A percentile compares a stretch with the other conserved stretches of the same genome.
These are phyloP conservation scores for Seladonia tumulorum DNA, from an alignment of 2,888 invertebrate species.

Conservation along the genomic window DNA sequence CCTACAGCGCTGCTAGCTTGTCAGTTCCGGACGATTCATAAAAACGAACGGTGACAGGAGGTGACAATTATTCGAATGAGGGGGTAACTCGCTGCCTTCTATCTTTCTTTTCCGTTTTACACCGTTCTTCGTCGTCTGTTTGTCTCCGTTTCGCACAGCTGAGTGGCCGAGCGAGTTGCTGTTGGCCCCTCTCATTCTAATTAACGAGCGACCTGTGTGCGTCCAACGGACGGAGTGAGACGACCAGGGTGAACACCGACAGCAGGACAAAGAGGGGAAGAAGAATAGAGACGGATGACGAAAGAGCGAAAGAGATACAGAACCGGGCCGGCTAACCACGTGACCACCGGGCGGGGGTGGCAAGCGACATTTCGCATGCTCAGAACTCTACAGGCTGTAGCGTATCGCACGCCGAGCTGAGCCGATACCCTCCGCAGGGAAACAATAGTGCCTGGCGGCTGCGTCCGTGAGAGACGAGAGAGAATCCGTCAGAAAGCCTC, in stretches of 20 bases:
- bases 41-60: constrained; percentile 74
- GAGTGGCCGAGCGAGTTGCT: constrained; percentile 38
- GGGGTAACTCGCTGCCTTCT: constrained; percentile 53
- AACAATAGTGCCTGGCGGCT: constrained; percentile 48
- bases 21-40: constrained; percentile 60
- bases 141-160: constrained; percentile 32
- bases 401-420: constrained; percentile 68
- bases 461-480: constrained; percentile 33
- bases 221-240: constrained; percentile 38
- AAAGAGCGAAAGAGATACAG: constrained; percentile 31
- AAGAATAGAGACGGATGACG: constrained; percentile 17
- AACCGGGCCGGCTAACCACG: constrained; percentile 74
- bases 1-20: not conserved
- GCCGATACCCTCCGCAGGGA: constrained; percentile 56
- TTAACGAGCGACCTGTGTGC: constrained; percentile 70
- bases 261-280: constrained; percentile 35
- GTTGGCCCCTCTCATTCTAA: constrained; percentile 64
- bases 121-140: constrained; percentile 21
- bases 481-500: constrained; percentile 35
- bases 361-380: constrained; percentile 83
- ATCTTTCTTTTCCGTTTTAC: not conserved
- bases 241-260: constrained; percentile 5
- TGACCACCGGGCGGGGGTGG: constrained; percentile 83
- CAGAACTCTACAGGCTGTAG: constrained; percentile 82
- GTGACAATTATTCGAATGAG: constrained; percentile 76